Evolutionary conservation across 2,797 vertebrate genomes (phyloP).

Genomic region (Lithobates pipiens): DNA sequence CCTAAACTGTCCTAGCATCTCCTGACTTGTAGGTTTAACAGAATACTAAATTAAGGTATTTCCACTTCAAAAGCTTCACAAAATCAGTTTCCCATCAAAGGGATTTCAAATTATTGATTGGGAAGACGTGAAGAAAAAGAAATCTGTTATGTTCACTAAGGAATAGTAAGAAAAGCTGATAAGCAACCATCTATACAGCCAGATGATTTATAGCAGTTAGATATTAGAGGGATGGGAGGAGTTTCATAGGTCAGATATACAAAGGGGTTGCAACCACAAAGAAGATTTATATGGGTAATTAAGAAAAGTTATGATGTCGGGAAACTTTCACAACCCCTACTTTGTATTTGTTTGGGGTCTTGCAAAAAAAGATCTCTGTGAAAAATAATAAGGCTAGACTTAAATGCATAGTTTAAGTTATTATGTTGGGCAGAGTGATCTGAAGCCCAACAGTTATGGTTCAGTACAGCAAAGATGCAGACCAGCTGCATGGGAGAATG

Average conservation of each 20-base stretch:
- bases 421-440: no score
- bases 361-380: no score
- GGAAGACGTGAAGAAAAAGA: constrained; percentile 25
- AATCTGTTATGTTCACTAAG: constrained; percentile 39
- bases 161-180: constrained; percentile 27
- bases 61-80: constrained; percentile 55
- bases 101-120: constrained; percentile 52
- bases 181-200: neutral
- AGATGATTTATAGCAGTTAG: neutral
- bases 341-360: no score
- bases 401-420: neutral
- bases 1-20: constrained; percentile 38
- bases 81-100: constrained; percentile 58
- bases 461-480: no score
- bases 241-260: neutral
- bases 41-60: constrained; percentile 57
- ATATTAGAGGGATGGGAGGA: neutral
- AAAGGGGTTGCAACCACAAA: neutral
- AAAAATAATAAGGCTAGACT: no score
- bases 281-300: neutral
- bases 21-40: constrained; percentile 35
- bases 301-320: neutral
- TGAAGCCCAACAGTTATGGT: no score
- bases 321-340: no score
- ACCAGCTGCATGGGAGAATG: no score